Conservation (phyloP, 2,113 vertebrate species). For the Nipponia nippon region DNA sequence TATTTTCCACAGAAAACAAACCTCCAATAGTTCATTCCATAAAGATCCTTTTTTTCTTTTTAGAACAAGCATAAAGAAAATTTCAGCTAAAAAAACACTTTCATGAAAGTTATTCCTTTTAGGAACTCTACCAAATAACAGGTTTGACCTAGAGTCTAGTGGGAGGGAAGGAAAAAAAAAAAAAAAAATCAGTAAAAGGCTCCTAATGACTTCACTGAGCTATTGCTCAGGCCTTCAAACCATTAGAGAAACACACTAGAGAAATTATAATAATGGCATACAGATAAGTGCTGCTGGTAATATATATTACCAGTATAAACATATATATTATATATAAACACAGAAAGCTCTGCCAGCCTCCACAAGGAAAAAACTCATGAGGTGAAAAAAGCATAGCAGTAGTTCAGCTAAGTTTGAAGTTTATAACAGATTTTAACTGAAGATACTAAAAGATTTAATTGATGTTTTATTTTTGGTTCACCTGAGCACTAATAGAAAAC, state of each 20-base stretch:
- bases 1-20: neutral
- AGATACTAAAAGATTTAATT: neutral
- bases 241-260: neutral
- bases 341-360: neutral
- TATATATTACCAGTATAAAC: neutral
- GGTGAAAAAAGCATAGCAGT: neutral
- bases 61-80: neutral
- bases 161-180: fast-evolving
- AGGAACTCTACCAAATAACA: neutral
- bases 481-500: neutral
- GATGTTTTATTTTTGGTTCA: neutral
- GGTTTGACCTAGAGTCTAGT: neutral
- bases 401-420: neutral
- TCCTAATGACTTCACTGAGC: neutral
- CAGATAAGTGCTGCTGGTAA: neutral
- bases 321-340: neutral
- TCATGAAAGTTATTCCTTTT: neutral
- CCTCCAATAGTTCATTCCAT: neutral
- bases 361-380: neutral
- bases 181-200: neutral
- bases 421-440: neutral
- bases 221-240: neutral
- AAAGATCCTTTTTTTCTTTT: neutral
- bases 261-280: neutral
- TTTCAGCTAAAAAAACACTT: neutral